Evolutionary conservation across 2,113 vertebrate species (phyloP), one percentile per base, ranked within the genome.

Genomic region (Apeltes quadracus): DNA sequence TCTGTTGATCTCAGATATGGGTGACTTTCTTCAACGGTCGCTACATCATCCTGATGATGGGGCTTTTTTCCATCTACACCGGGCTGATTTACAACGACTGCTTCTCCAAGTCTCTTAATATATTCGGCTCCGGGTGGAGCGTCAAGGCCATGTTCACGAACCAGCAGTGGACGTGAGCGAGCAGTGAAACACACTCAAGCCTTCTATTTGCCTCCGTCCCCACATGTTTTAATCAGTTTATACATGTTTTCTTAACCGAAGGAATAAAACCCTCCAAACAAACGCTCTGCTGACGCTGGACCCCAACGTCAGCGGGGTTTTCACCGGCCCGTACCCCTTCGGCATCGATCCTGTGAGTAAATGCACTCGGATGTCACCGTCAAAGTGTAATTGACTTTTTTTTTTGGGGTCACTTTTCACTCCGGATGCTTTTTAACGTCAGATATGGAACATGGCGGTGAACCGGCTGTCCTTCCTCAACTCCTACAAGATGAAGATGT

Each of bases 401-500:
- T n/a, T 22, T 4, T 0, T n/a, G n/a, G n/a, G 8, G 5, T 58
- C n/a, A 10, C 32, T 41, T 69, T 46, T 70, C 11, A 44, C 11
- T 55, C 53, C 7, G 75, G 38, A 41, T 57, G 57, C 13, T 69
- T 59, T 58, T 57, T 50, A 34, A 69, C 69, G 11, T 59, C 85
- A 93, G 98, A 98, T 99, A 18, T 99, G 98, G 98, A 98, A 96
- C 91, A 89, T 99, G 90, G 97, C 98, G 3, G 95, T 91, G 74
- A 99, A 99, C 77, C 96, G 96, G 1, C 95, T 99, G 75, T 95
- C 94, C 57, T 99, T 99, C 82, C 93, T 99, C 69, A 99, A 99
- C 89, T 99, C 98, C 13, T 99, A 97, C 89, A 99, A 99, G 88
- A 99, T 99, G 98, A 99, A 99, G 92, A 98, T 99, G 98, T 99